Evolutionary conservation across 2,113 vertebrate species (phyloP), one percentile per base, ranked within the genome.

Genomic region (Phalacrocorax aristotelis): DNA sequence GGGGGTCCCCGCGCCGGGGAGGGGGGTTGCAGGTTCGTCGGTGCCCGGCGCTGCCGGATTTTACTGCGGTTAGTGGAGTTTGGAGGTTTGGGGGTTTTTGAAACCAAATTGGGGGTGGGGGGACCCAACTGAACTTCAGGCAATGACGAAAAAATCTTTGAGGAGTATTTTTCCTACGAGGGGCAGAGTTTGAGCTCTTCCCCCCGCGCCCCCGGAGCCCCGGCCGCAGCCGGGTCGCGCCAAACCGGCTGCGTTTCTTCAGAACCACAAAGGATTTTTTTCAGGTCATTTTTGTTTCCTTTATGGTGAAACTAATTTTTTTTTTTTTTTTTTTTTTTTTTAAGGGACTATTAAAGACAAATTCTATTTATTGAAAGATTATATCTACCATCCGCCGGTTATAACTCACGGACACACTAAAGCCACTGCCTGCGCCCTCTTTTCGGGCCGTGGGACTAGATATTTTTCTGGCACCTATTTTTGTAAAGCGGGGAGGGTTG

Each of bases 241-340:
- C 27, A 15, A 44, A 14, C 13, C 27, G 0, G 34, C 55, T 8
- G 17, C 15, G 2, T 64, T 34, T 84, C 89, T 36, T 46, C 61
- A 46, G 79, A 55, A 30, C 64, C 40, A 29, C 14, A 4, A 19
- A 58, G 76, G 62, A 44, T 42, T 65, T 38, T 36, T 69, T 72
- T 46, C 48, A 51, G 74, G n/a, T 77, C 54, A 7, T 34, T 89
- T 83, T 44, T 89, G 85, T 87, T 90, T 94, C 92, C 89, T 92
- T 95, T 94, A 40, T 84, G 92, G 83, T 90, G 87, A 80, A 94
- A 92, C 72, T 32, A 15, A 23, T 5, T 14, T 11, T 26, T 16
- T n/a, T 34, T 26, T 20, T 46, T 22, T 48, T 38, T 38, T 8
- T 38, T 38, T 38, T 25, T 6, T 32, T 54, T 71, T 74, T 38